phyloP scores from a whole-genome alignment of 64 coral and sea anemone species.

The Montipora sp. region DNA sequence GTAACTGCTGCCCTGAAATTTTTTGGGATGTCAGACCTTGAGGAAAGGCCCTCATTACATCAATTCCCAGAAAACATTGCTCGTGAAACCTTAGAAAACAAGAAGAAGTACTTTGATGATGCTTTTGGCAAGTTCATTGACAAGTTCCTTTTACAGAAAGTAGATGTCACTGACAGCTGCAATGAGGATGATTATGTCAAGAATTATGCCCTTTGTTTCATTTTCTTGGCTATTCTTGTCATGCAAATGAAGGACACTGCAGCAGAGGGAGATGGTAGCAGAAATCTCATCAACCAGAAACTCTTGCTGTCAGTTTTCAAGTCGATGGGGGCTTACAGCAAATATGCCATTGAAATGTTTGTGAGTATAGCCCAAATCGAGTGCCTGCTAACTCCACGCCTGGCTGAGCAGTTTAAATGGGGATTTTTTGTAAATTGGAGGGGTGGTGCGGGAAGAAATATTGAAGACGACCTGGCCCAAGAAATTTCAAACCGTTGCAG shows the following conservation, averaged over 20 bases:
- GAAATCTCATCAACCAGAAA: slow-evolving; percentile 65
- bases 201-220: slow-evolving; percentile 69
- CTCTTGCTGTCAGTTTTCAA: slow-evolving; percentile 75
- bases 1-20: slow-evolving; percentile 60
- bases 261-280: slow-evolving; percentile 62
- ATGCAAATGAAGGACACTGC: slow-evolving; percentile 80
- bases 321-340: slow-evolving; percentile 63
- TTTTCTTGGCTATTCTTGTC: slow-evolving; percentile 72
- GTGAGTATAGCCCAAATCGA: slow-evolving; percentile 74
- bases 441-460: slow-evolving; percentile 63
- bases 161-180: slow-evolving; percentile 8
- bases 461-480: slow-evolving; percentile 70
- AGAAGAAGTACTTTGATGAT: slow-evolving; percentile 65
- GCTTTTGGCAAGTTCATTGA: slow-evolving; percentile 71
- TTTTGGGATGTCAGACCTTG: slow-evolving; percentile 65
- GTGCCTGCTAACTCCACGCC: slow-evolving; percentile 69
- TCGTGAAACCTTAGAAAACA: slow-evolving; percentile 11
- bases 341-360: slow-evolving; percentile 88
- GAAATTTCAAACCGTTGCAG: slow-evolving; percentile 61
- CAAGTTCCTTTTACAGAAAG: slow-evolving; percentile 49
- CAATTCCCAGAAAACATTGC: slow-evolving; percentile 50
- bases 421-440: slow-evolving; percentile 61
- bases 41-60: slow-evolving; percentile 48
- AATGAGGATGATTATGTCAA: slow-evolving; percentile 53
- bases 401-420: slow-evolving; percentile 82